Conservation (phyloP, 1,140 invertebrate genomes). For the Paraescarpia echinospica region DNA sequence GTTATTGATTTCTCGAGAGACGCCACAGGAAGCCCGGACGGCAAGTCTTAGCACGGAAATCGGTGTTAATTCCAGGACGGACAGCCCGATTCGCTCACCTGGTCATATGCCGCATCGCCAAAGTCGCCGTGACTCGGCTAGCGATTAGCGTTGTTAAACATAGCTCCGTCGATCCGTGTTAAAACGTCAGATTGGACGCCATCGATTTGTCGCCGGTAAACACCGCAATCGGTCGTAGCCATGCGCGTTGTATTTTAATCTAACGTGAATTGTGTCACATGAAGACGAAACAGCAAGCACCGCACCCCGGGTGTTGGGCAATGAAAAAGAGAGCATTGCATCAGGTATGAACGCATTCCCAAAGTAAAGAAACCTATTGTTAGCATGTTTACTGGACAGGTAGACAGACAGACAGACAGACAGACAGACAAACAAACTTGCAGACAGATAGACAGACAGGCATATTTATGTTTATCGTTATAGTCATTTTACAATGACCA, state of each 20-base stretch:
- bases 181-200: neutral
- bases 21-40: neutral
- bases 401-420: too few relatives aligned
- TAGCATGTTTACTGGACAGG: too few relatives aligned
- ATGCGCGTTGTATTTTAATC: neutral
- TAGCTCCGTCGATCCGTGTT: neutral
- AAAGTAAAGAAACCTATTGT: too few relatives aligned
- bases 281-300: neutral
- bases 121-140: neutral
- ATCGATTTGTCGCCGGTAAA: neutral
- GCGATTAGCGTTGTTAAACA: constrained; percentile 5
- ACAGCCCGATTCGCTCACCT: neutral
- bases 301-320: neutral
- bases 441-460: too few relatives aligned
- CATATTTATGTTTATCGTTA: too few relatives aligned
- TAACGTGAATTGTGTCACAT: too few relatives aligned
- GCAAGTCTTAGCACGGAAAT: neutral
- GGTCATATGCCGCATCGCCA: neutral
- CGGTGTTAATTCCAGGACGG: neutral
- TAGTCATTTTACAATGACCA: too few relatives aligned
- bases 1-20: neutral
- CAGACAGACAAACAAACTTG: too few relatives aligned
- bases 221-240: neutral
- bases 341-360: neutral
- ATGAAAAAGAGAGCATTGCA: neutral